Percentiles rank a stretch among this genome's conserved stretches.
Evolutionary conservation across 2,113 vertebrate genomes (phyloP).

Genomic region (Heterochromis multidens): DNA sequence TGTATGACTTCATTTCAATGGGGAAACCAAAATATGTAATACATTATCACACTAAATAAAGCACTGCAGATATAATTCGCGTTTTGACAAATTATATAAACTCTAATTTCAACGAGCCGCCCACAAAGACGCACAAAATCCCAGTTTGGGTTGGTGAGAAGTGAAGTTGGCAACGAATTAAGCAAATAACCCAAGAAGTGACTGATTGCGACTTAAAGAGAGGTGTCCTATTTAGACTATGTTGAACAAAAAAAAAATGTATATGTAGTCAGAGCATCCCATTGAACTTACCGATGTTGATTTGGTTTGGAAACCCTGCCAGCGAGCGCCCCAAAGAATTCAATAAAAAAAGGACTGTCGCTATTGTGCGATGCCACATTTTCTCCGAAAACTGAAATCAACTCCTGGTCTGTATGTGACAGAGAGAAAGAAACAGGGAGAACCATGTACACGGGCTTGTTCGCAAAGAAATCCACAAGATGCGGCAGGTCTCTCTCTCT

Average conservation of each 20-base stretch:
- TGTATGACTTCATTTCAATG: not conserved
- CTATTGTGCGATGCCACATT: conserved; percentile 83
- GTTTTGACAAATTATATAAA: conserved; percentile 11
- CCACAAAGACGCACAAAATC: conserved; percentile 9
- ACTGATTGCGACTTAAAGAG: not conserved
- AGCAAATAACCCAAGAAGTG: not conserved
- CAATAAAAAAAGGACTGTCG: conserved; percentile 77
- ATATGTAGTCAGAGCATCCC: not conserved
- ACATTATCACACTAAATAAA: not conserved
- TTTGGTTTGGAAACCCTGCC: conserved; percentile 94
- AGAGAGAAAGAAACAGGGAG: conserved; percentile 74
- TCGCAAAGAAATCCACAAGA: conserved; percentile 73
- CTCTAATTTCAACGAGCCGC: conserved; percentile 13
- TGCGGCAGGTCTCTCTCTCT: conserved; percentile 48
- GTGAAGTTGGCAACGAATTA: conserved; percentile 46
- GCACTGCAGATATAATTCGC: conserved; percentile 21
- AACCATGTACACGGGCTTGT: conserved; percentile 72
- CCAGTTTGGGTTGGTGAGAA: not conserved
- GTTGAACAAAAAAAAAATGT: not conserved
- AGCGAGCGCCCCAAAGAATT: conserved; percentile 79
- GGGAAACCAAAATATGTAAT: not conserved
- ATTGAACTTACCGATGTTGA: conserved; percentile 93
- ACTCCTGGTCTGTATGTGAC: conserved; percentile 80
- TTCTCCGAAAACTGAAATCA: conserved; percentile 81
- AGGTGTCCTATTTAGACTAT: conserved; percentile 3